phyloP scores from a whole-genome alignment of 2,797 vertebrate genomes.

The Molossus molossus region DNA sequence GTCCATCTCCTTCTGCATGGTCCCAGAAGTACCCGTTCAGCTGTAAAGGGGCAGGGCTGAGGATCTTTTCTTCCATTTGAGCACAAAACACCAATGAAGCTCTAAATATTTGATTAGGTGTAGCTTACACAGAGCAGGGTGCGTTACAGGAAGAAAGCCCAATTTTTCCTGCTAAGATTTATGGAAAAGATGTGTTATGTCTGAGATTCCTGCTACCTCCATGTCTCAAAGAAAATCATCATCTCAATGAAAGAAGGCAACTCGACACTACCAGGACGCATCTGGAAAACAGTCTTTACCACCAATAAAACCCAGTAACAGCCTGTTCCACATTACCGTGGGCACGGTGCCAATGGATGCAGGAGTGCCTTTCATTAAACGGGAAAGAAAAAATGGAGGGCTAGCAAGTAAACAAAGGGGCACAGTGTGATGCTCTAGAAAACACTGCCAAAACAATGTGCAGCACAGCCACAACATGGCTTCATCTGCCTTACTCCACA shows the following conservation, averaged over 20 bases:
- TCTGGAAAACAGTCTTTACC: constrained; percentile 76
- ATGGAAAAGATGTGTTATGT: constrained; percentile 59
- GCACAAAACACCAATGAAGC: constrained; percentile 78
- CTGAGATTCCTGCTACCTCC: constrained; percentile 79
- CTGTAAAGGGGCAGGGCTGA: background rate
- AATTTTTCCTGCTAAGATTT: constrained; percentile 77
- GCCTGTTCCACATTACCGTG: background rate
- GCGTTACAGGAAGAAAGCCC: constrained; percentile 73
- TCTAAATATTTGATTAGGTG: constrained; percentile 87
- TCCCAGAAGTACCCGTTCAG: constrained; percentile 2
- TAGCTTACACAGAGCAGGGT: constrained; percentile 69
- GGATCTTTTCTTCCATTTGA: constrained; percentile 49
- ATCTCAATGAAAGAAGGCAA: constrained; percentile 70
- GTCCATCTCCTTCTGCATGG: background rate
- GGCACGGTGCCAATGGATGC: constrained; percentile 28
- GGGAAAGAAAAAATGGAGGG: constrained; percentile 30
- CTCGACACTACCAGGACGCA: constrained; percentile 70
- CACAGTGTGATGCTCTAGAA: constrained; percentile 48
- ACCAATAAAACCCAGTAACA: constrained; percentile 69
- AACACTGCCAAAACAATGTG: constrained; percentile 51
- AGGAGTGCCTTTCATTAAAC: constrained; percentile 44
- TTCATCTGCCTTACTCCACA: constrained; percentile 61
- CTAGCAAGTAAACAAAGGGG: constrained; percentile 68
- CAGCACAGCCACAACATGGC: constrained; percentile 61
- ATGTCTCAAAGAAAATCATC: constrained; percentile 77